These are phyloP conservation scores for Takifugu rubripes DNA, from an alignment of 2,797 vertebrate genomes.

Conservation along the genomic window DNA sequence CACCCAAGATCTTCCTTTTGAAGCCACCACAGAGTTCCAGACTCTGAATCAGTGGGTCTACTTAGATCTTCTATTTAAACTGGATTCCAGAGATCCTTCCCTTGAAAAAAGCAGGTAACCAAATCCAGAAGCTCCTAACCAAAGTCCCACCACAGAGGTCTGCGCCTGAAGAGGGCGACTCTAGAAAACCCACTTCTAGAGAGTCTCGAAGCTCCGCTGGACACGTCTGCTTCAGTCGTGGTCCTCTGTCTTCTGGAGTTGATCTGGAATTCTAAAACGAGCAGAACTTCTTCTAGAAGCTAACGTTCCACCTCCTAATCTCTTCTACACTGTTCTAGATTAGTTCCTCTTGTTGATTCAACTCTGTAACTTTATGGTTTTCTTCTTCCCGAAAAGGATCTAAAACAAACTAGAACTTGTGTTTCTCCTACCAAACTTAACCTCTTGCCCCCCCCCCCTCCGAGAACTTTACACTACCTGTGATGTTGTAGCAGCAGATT, in stretches of 20 bases:
- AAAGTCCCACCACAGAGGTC: background rate
- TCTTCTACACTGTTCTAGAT: background rate
- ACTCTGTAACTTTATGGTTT: background rate
- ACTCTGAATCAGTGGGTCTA: too few relatives aligned
- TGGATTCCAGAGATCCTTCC: too few relatives aligned
- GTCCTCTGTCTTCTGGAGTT: too few relatives aligned
- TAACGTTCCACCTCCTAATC: background rate
- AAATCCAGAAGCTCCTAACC: background rate
- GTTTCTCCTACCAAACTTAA: background rate
- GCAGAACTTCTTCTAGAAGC: too few relatives aligned
- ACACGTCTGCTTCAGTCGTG: too few relatives aligned
- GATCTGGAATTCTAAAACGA: too few relatives aligned
- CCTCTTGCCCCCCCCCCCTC: background rate
- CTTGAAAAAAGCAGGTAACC: too few relatives aligned
- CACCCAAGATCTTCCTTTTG: background rate
- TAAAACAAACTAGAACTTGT: background rate
- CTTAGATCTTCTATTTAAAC: background rate
- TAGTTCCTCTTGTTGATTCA: background rate
- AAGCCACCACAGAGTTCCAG: too few relatives aligned
- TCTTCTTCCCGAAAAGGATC: background rate
- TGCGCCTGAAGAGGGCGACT: too few relatives aligned
- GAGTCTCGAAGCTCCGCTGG: too few relatives aligned
- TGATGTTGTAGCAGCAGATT: background rate
- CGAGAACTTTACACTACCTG: slow-evolving; percentile 13
- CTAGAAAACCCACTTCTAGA: too few relatives aligned